phyloP scores from a whole-genome alignment of 2,888 invertebrate species.

The Poecilus cupreus region DNA sequence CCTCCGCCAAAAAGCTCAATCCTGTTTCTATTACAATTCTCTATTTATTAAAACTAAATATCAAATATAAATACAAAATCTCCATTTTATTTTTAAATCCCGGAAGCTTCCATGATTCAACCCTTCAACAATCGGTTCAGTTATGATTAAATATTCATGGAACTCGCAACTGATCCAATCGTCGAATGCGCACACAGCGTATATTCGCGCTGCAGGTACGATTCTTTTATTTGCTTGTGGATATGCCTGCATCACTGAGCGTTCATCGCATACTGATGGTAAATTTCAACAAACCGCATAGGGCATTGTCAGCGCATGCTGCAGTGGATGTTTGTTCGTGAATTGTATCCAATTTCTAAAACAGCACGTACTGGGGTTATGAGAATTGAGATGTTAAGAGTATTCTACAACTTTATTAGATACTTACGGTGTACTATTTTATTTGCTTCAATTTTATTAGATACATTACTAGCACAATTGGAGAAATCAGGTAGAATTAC shows the following conservation, averaged over 20 bases:
- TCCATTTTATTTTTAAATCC: neutral
- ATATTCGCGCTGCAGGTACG: neutral
- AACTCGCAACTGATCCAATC: neutral
- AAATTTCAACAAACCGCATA: conserved; percentile 1
- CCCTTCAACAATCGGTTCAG: neutral
- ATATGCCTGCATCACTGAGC: neutral
- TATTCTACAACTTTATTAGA: neutral
- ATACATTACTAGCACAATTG: too few relatives aligned
- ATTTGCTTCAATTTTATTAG: too few relatives aligned
- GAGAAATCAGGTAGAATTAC: too few relatives aligned
- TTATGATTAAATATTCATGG: conserved; percentile 1
- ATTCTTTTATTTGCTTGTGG: conserved; percentile 3
- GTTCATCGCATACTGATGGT: neutral
- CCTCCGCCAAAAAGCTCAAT: too few relatives aligned
- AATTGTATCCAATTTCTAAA: neutral
- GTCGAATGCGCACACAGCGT: neutral
- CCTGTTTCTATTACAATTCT: too few relatives aligned
- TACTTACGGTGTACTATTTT: neutral
- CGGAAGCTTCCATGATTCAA: neutral
- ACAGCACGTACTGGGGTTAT: neutral
- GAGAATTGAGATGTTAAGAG: neutral
- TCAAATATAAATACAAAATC: too few relatives aligned
- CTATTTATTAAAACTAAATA: too few relatives aligned
- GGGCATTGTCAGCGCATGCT: neutral
- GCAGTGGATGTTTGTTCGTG: neutral